Evolutionary conservation across 1,140 invertebrate genomes (phyloP).

Genomic region (Hylyphantes graminicola): DNA sequence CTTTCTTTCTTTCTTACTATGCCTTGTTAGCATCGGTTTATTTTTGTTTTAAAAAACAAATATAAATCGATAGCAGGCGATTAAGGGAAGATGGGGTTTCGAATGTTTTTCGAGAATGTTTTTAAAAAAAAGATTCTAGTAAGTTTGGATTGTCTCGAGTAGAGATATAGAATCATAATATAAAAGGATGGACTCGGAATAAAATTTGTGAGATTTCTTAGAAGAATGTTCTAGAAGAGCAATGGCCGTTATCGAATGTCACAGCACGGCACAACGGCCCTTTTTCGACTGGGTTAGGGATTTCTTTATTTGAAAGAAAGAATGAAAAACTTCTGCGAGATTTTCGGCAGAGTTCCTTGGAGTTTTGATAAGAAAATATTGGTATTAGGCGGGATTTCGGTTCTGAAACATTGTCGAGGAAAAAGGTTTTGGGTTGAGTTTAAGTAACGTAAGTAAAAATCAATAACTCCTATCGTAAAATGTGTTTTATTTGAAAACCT

Average conservation of each 20-base stretch:
- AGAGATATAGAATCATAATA: too few species aligned
- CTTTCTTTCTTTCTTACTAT: background rate
- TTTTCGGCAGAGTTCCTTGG: too few species aligned
- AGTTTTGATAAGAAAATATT: background rate
- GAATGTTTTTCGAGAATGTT: background rate
- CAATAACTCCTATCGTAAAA: too few species aligned
- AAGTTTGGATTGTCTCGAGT: too few species aligned
- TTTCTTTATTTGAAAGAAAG: background rate
- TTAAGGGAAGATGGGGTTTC: background rate
- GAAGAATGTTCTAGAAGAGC: too few species aligned
- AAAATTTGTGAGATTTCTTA: too few species aligned
- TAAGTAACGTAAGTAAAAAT: too few species aligned
- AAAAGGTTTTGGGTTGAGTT: background rate
- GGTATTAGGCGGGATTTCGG: background rate
- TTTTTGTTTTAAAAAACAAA: background rate
- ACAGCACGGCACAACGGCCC: too few species aligned
- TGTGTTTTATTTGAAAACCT: too few species aligned
- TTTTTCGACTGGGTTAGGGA: background rate
- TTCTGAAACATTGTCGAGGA: background rate
- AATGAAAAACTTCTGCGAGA: background rate
- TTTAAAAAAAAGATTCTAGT: too few species aligned
- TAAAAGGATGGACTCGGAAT: too few species aligned
- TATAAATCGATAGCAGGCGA: constrained; percentile 5
- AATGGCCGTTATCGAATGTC: too few species aligned
- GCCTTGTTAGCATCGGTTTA: constrained; percentile 1